These are phyloP conservation scores for Eupithecia subumbrata DNA, from an alignment of 2,888 invertebrate genomes.

Conservation along the genomic window DNA sequence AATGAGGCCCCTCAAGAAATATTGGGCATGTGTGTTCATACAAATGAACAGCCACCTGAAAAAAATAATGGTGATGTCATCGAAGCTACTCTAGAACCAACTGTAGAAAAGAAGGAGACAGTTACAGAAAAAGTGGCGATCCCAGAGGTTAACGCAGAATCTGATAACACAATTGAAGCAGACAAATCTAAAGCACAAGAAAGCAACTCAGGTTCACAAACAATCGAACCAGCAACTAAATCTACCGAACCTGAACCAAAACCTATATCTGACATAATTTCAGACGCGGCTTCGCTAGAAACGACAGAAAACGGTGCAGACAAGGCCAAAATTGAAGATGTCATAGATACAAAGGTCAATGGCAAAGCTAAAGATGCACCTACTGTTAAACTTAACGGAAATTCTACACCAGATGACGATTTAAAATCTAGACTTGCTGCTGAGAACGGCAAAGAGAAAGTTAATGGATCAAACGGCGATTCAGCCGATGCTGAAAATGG, in stretches of 20 bases:
- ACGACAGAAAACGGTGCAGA: slow-evolving; percentile 45
- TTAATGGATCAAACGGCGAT: slow-evolving; percentile 63
- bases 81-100: slow-evolving; percentile 11
- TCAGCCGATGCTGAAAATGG: slow-evolving; percentile 60
- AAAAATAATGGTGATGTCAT: slow-evolving; percentile 13
- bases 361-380: slow-evolving; percentile 69
- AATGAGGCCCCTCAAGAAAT: slow-evolving; percentile 36
- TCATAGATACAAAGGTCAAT: slow-evolving; percentile 65
- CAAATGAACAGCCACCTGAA: slow-evolving; percentile 24
- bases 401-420: slow-evolving; percentile 65
- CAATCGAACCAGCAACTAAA: slow-evolving; percentile 24
- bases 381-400: slow-evolving; percentile 65
- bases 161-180: slow-evolving; percentile 33
- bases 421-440: slow-evolving; percentile 69
- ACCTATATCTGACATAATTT: slow-evolving; percentile 36
- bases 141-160: slow-evolving; percentile 23
- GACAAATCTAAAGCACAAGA: slow-evolving; percentile 19
- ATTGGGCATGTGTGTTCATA: slow-evolving; percentile 44
- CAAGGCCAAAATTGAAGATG: slow-evolving; percentile 51
- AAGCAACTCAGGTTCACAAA: slow-evolving; percentile 42
- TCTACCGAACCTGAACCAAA: slow-evolving; percentile 41
- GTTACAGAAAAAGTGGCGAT: slow-evolving; percentile 14
- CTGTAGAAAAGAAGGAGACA: slow-evolving; percentile 38
- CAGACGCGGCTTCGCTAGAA: slow-evolving; percentile 26
- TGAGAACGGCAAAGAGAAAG: slow-evolving; percentile 64